Base-by-base conservation (phyloP, 2,888 invertebrate species). In the Resseliella maxima region DNA sequence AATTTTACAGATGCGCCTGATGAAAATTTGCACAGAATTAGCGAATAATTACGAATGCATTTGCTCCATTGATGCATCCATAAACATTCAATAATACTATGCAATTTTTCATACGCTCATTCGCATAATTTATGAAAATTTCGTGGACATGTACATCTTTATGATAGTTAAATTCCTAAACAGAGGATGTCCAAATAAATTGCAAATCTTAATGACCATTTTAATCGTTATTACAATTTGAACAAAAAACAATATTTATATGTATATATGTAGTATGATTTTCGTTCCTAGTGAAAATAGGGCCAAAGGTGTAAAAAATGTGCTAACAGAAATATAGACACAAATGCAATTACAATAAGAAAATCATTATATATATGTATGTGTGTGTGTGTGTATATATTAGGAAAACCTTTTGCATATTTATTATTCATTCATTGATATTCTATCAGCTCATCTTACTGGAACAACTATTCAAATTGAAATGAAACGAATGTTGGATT, bases 231-330 rank as follows among this genome's bases (percentile, higher is more conserved):
- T 50, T 50, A 18, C 46, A 50, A 2, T 50, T 50, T 50, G 46
- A 50, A 41, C 41, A 41, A 41, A 41, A 5, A 41, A 41, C 8
- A 50, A 50, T 50, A 2, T 8, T 18, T 50, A 8, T 24, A 6
- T 24, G 24, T 3, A 50, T 21, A 50, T 12, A 50, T 50, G 18
- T 50, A 41, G 5, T 41, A 41, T 50, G 50, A 15, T 72, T 72
- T 31, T 72, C 72, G 72, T 72, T 72, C 72, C 72, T 72, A 72
- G 35, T 72, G 72, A 72, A n/a, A 72, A 72, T 31, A 3, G 31
- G 72, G 72, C 15, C 31, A 72, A 72, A 72, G 72, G 72, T 72
- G 72, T 72, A 15, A 31, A 72, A 27, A 72, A 72, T 72, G 72
- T 72, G 72, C 72, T 27, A 15, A 72, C 72, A 72, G 72, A 72